A percentile compares a stretch with the other conserved stretches of the same genome.
Conservation (phyloP, 2,888 invertebrate species). For the Drosophila kuntzei region DNA sequence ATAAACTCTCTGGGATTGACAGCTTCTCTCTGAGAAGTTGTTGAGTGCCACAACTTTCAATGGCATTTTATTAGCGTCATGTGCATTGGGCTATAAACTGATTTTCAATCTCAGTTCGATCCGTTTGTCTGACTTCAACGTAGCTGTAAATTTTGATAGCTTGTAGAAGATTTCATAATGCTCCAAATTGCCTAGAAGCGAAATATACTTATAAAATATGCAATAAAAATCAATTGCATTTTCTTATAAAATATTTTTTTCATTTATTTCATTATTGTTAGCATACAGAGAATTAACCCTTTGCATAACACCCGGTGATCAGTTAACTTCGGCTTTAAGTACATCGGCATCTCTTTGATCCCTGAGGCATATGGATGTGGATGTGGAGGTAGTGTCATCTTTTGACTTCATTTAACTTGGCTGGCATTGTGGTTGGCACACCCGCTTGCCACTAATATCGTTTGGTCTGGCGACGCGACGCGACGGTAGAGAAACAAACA, state of each 20-base stretch:
- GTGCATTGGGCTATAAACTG: constrained; percentile 51
- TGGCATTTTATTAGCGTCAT: constrained; percentile 52
- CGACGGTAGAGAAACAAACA: constrained; percentile 34
- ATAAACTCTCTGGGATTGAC: constrained; percentile 49
- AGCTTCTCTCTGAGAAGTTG: constrained; percentile 23
- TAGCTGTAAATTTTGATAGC: neutral
- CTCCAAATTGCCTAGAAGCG: neutral
- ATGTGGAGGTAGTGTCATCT: constrained; percentile 20
- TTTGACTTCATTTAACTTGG: constrained; percentile 60
- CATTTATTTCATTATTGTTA: no score
- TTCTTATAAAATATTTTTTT: neutral
- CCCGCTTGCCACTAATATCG: constrained; percentile 28
- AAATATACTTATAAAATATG: neutral
- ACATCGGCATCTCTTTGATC: constrained; percentile 52
- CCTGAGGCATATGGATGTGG: constrained; percentile 49
- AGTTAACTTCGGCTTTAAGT: constrained; percentile 2
- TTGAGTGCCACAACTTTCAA: constrained; percentile 52
- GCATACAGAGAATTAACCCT: no score
- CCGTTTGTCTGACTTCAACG: neutral
- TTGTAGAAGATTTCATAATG: neutral
- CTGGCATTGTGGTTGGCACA: constrained; percentile 13
- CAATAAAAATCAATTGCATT: no score
- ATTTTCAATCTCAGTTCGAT: constrained; percentile 42
- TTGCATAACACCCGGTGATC: no score
- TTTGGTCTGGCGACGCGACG: constrained; percentile 23